These are phyloP conservation scores for Psix sp. DNA, from an alignment of 1,140 invertebrate species.

Conservation along the genomic window DNA sequence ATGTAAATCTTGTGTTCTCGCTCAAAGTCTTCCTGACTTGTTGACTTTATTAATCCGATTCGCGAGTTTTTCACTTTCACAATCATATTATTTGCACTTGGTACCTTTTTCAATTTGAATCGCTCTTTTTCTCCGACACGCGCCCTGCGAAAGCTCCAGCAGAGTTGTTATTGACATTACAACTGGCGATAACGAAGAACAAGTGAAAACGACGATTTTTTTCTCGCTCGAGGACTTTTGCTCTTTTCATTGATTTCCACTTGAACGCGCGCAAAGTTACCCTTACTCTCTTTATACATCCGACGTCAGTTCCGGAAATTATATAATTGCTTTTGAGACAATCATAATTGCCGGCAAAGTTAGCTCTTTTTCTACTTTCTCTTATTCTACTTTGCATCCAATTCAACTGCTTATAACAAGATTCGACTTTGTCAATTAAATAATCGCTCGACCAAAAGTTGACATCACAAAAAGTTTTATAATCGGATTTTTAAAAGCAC, in stretches of 20 bases:
- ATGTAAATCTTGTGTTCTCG: slow-evolving; percentile 40
- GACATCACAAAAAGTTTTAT: too few species aligned
- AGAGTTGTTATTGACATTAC: slow-evolving; percentile 40
- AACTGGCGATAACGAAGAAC: slow-evolving; percentile 28
- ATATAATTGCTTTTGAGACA: slow-evolving; percentile 33
- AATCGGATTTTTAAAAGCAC: too few species aligned
- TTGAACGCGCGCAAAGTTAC: slow-evolving; percentile 20
- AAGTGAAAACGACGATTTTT: slow-evolving; percentile 33
- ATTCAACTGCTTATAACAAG: slow-evolving; percentile 1
- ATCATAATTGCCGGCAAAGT: slow-evolving; percentile 34
- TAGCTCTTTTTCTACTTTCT: slow-evolving; percentile 1
- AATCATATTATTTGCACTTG: slow-evolving; percentile 4
- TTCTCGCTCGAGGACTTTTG: slow-evolving; percentile 31
- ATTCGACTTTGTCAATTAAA: too few species aligned
- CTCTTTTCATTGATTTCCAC: slow-evolving; percentile 50
- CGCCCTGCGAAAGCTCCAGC: slow-evolving; percentile 8
- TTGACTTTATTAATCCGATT: slow-evolving; percentile 23
- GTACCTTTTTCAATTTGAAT: neutral
- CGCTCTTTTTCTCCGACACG: neutral
- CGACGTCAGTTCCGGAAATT: slow-evolving; percentile 20
- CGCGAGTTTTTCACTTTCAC: slow-evolving; percentile 1
- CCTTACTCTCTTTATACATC: slow-evolving; percentile 13
- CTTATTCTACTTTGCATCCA: neutral
- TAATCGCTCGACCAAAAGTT: too few species aligned
- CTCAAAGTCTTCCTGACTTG: slow-evolving; percentile 23